Percentiles rank a stretch among this genome's conserved stretches.
Evolutionary conservation across 2,888 invertebrate species (phyloP).

Genomic region (Drosophila formosana): DNA sequence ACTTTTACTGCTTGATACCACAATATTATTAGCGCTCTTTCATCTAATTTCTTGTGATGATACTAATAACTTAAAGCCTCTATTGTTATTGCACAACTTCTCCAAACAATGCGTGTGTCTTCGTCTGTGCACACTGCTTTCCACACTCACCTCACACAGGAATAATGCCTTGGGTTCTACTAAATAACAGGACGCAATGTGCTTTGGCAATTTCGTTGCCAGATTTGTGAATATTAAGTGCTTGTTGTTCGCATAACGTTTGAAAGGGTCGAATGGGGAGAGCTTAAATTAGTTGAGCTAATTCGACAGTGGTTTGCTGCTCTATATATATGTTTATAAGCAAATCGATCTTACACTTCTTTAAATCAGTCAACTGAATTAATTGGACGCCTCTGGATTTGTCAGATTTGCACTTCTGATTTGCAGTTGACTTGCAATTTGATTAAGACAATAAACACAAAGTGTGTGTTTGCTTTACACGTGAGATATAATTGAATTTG

Average conservation of each 20-base stretch:
- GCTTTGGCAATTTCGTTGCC: not conserved
- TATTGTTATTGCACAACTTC: not conserved
- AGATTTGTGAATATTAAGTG: slow-evolving; percentile 10
- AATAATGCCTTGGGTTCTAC: not conserved
- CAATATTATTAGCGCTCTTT: no score
- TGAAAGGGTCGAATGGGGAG: not conserved
- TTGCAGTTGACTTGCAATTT: not conserved
- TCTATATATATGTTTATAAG: not conserved
- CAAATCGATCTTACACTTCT: not conserved
- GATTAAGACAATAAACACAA: not conserved
- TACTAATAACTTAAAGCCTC: no score
- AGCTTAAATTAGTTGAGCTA: not conserved
- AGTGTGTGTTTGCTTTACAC: not conserved
- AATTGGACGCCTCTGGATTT: not conserved
- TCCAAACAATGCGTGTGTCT: not conserved
- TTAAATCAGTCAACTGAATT: not conserved
- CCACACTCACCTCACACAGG: no score
- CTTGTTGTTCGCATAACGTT: not conserved
- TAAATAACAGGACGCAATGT: not conserved
- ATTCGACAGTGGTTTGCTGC: not conserved
- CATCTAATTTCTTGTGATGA: no score
- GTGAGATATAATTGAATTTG: not conserved
- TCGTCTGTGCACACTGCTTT: not conserved
- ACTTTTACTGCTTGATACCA: no score
- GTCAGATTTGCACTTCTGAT: not conserved